Evolutionary conservation across 1,140 invertebrate species (phyloP).

Genomic region (Steinernema khuongi): DNA sequence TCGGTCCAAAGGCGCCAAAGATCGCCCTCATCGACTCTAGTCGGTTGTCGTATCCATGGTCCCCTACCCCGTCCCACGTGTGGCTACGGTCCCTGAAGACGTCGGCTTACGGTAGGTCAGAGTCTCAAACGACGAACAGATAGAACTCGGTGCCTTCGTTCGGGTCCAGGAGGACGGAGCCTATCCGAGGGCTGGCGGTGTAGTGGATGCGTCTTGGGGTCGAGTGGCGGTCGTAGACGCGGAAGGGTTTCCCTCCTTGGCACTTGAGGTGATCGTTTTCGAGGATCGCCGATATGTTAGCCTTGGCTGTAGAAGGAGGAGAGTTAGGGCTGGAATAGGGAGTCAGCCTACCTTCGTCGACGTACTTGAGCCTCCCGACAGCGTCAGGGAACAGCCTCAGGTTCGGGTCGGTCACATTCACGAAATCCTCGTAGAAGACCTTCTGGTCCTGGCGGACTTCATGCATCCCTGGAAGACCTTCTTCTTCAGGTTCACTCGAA

Average conservation of each 20-base stretch:
- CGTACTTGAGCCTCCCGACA: slow-evolving; percentile 24
- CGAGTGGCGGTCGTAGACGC: slow-evolving; percentile 36
- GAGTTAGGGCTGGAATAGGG: neutral
- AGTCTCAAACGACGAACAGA: slow-evolving; percentile 14
- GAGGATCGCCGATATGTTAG: slow-evolving; percentile 30
- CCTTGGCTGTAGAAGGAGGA: slow-evolving; percentile 18
- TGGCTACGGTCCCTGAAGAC: neutral
- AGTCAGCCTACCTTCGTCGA: slow-evolving; percentile 30
- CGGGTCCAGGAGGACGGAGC: slow-evolving; percentile 42
- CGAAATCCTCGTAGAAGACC: slow-evolving; percentile 23
- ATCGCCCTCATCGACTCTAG: slow-evolving; percentile 40
- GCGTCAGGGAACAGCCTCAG: slow-evolving; percentile 22
- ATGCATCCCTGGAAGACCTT: slow-evolving; percentile 37
- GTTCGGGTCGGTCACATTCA: slow-evolving; percentile 36
- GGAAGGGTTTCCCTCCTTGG: slow-evolving; percentile 36
- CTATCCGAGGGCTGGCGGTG: slow-evolving; percentile 32
- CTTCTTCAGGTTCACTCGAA: neutral
- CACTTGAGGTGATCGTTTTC: slow-evolving; percentile 28
- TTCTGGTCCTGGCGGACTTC: slow-evolving; percentile 24
- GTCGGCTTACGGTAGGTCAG: neutral
- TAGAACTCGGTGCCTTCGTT: slow-evolving; percentile 37
- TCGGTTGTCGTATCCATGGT: slow-evolving; percentile 41
- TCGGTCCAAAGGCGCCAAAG: slow-evolving; percentile 40
- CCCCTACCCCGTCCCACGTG: neutral
- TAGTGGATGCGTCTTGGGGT: slow-evolving; percentile 50